Conservation (phyloP, 2,797 vertebrate species). For the Rhabdomys pumilio region DNA sequence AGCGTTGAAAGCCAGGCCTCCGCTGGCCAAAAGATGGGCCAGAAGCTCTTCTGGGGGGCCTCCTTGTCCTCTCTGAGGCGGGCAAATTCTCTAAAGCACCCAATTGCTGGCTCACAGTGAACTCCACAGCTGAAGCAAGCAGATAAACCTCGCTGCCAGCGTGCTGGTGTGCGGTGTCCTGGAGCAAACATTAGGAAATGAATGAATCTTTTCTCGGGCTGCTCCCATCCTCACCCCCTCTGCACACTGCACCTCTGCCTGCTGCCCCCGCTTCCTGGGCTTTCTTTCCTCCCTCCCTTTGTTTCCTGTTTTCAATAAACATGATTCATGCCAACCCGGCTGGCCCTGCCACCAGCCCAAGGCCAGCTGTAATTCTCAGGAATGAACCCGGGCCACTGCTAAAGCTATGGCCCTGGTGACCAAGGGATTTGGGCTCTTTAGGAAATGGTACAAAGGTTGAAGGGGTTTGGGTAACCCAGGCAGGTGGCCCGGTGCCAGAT, state of each 20-base stretch:
- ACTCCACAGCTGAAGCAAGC: slow-evolving; percentile 89
- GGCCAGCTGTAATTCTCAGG: slow-evolving; percentile 69
- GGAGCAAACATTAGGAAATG: slow-evolving; percentile 86
- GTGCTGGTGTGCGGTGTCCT: slow-evolving; percentile 81
- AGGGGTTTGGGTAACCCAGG: neutral
- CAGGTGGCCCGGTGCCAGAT: neutral
- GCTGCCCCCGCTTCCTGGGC: slow-evolving; percentile 46
- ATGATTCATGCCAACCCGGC: slow-evolving; percentile 72
- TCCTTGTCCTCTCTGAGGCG: slow-evolving; percentile 78
- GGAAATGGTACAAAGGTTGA: neutral
- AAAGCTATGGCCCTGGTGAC: fast-evolving
- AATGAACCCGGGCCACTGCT: neutral
- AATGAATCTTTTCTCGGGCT: slow-evolving; percentile 85
- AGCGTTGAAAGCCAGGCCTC: slow-evolving; percentile 87
- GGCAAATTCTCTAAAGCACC: slow-evolving; percentile 86
- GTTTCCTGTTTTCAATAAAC: slow-evolving; percentile 86
- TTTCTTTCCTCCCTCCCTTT: slow-evolving; percentile 86
- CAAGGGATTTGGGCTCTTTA: fast-evolving
- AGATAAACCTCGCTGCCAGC: slow-evolving; percentile 88
- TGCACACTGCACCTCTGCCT: slow-evolving; percentile 52
- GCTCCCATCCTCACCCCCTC: slow-evolving; percentile 66
- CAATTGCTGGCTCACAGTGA: slow-evolving; percentile 81
- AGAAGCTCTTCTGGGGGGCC: slow-evolving; percentile 77
- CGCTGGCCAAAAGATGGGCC: slow-evolving; percentile 84
- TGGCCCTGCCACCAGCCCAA: slow-evolving; percentile 34